Conservation (phyloP, 2,888 invertebrate genomes). For the Tridacna crocea region DNA sequence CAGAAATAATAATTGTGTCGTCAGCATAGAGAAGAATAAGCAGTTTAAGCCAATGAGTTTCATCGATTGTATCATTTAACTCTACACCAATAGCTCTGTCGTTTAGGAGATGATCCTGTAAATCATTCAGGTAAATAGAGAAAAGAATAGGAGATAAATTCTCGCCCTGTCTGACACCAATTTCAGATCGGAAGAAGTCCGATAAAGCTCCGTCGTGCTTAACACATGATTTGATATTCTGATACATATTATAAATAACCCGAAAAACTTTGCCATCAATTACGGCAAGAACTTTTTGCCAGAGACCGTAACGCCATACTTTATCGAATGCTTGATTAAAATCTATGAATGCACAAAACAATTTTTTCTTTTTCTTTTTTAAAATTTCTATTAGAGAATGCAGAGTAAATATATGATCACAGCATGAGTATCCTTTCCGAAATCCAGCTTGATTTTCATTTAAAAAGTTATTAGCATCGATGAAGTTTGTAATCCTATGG, state of each 20-base stretch:
- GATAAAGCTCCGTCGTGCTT: slow-evolving; percentile 4
- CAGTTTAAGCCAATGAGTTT: slow-evolving; percentile 13
- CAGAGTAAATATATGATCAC: slow-evolving; percentile 40
- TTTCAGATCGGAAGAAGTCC: slow-evolving; percentile 18
- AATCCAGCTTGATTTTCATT: slow-evolving; percentile 47
- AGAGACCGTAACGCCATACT: slow-evolving; percentile 33
- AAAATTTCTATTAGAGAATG: slow-evolving; percentile 26
- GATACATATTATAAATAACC: slow-evolving; percentile 34
- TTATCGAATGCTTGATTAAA: slow-evolving; percentile 35
- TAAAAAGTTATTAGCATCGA: slow-evolving; percentile 22
- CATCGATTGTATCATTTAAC: background rate
- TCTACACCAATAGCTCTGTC: background rate
- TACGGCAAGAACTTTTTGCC: slow-evolving; percentile 24
- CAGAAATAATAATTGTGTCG: slow-evolving; percentile 37
- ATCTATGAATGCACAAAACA: slow-evolving; percentile 37
- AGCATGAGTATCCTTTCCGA: slow-evolving; percentile 25
- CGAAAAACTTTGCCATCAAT: slow-evolving; percentile 27
- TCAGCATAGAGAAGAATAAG: slow-evolving; percentile 25
- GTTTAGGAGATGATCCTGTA: slow-evolving; percentile 4
- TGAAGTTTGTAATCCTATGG: slow-evolving; percentile 22
- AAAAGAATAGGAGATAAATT: slow-evolving; percentile 37
- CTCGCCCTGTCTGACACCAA: slow-evolving; percentile 40
- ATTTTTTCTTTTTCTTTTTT: slow-evolving; percentile 29
- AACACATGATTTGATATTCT: slow-evolving; percentile 32
- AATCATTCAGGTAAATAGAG: slow-evolving; percentile 37